Base-by-base conservation (phyloP, 2,113 vertebrate species). In the Tangachromis dhanisi region DNA sequence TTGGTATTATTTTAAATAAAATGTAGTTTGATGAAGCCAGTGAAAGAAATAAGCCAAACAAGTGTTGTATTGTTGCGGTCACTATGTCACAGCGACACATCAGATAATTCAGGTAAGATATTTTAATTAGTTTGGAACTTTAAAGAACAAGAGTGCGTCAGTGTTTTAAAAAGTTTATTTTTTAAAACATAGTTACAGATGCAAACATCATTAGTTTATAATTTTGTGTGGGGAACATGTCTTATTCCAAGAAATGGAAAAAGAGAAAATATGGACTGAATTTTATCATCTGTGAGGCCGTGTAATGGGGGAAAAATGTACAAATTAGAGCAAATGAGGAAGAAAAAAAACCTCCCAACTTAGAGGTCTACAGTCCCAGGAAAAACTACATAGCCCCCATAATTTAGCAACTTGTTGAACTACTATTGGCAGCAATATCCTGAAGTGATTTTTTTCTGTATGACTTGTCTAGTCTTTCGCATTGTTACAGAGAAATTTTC, bases 1-100 rank as follows among this genome's bases (percentile, higher is more conserved):
- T 49, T 78, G 42, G 16, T 29, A 78, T 78, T 78, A 78, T 78
- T 78, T 78, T 51, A 78, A 78, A 78, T 78, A 78, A 51, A 78
- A 78, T 51, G 26, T 78, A 78, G 71, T n/a, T 47, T 49, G 24
- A 10, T 49, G 45, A 51, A 51, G 26, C 45, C 73, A 9, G 7
- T 78, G 10, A 78, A 78, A 51, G 45, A 51, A 78, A 51, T 51
- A 51, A 51, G 45, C 26, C 26, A 13, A 76, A 31, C 71, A 76
- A 47, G 24, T 29, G 42, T 29, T 78, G 11, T 13, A 51, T 51
- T 78, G 45, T 78, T 51, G 16, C 4, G 10, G 7, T 78, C 24
- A 49, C 29, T 78, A 49, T 49, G 45, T 78, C 45, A 78, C 26
- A 31, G 42, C 4, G 2, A 78, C 7, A 51, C 45, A 51, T 31